Conservation (phyloP, 2,888 invertebrate genomes). For the Linnaemya tessellans region DNA sequence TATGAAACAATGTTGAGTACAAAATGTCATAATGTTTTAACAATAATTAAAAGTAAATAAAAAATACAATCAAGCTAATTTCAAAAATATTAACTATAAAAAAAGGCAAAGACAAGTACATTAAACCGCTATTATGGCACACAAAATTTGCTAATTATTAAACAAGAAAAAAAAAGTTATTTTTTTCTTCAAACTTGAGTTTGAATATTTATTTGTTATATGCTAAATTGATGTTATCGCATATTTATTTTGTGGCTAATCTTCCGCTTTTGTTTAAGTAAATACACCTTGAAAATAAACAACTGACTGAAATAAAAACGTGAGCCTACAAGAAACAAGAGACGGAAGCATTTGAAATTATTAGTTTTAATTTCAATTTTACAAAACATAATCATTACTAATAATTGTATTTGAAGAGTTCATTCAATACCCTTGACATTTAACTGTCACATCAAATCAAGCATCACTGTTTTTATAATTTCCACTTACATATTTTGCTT, state of each 20-base stretch:
- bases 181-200: neutral
- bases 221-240: conserved; percentile 14
- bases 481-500: neutral
- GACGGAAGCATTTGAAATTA: neutral
- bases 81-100: neutral
- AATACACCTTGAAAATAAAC: conserved; percentile 28
- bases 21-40: neutral
- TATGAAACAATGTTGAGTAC: neutral
- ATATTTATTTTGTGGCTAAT: conserved; percentile 9
- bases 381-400: no score
- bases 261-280: conserved; percentile 23
- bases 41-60: conserved; percentile 8
- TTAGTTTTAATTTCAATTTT: neutral
- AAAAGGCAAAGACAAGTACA: neutral
- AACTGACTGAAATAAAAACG: neutral
- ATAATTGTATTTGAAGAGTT: conserved; percentile 20
- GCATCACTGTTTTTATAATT: neutral
- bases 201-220: neutral
- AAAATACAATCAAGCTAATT: conserved; percentile 5
- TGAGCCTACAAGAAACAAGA: neutral
- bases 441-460: conserved; percentile 1
- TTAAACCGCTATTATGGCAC: neutral
- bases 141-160: neutral
- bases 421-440: conserved; percentile 37
- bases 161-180: neutral